Base-by-base conservation (phyloP, 2,797 vertebrate species). In the Lindbergichthys nudifrons region DNA sequence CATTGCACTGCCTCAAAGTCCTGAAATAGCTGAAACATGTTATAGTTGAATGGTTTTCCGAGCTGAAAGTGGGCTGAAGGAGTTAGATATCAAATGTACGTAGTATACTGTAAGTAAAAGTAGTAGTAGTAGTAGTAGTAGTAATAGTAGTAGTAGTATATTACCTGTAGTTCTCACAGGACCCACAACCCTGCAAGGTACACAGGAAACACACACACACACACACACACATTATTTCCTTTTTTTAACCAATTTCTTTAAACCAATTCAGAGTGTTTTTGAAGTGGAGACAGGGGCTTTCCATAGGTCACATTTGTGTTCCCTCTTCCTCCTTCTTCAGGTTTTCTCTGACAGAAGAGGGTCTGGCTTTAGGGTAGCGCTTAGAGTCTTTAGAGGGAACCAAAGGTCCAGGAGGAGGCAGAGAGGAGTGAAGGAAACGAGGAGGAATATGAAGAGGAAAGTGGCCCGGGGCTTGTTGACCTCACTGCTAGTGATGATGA, bases 161-260 rank as follows among this genome's bases (percentile, higher is more conserved):
- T 26, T 26, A 26, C 26, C 26, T 26, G 26, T 26, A 26, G 4
- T 26, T 26, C 26, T 26, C 26, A 26, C 26, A 26, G 26, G 91
- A 96, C 95, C 6, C 95, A 96, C 84, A 96, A 84, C 68, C 97
- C 97, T n/a, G 96, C 96, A 30, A 95, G 96, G 97, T 97, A 87
- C 56, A 3, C 59, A 46, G 10, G 15, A n/a, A 10, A 26, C 26
- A 26, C 4, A 26, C 26, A 26, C 26, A 26, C 26, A 26, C 26
- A 26, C 26, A 26, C 4, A 26, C 21, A 21, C 21, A 2, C 43
- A 21, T 26, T 5, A 26, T 26, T 26, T 26, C 26, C 5, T 26
- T 5, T 5, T 26, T 26, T 26, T 0, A 26, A 26, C 26, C 26
- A 26, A 26, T 26, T 26, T 26, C 26, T 23, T 23, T 26, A 26